Percentiles rank a stretch among this genome's conserved stretches.
These are phyloP conservation scores for Oplegnathus fasciatus DNA, from an alignment of 2,113 vertebrate species.

Conservation along the genomic window DNA sequence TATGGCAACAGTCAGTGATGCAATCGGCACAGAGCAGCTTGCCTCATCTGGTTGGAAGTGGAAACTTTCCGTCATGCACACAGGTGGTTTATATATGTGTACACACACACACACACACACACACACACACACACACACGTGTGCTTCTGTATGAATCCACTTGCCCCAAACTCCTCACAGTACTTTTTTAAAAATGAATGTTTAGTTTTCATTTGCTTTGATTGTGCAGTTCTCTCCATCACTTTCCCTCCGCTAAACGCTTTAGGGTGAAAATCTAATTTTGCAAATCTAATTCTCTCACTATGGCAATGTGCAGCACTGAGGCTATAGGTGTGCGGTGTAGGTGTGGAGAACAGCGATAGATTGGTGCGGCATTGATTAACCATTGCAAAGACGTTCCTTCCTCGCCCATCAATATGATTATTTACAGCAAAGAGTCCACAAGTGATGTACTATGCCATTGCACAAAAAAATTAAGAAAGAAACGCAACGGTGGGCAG, in stretches of 20 bases:
- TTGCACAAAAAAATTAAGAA: not conserved
- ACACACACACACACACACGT: conserved; percentile 14
- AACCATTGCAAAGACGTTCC: conserved; percentile 44
- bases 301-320: conserved; percentile 1
- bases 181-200: not conserved
- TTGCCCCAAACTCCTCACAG: not conserved
- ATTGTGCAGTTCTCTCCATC: conserved; percentile 9
- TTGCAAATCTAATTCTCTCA: conserved; percentile 62
- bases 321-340: conserved; percentile 40
- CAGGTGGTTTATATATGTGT: conserved; percentile 53
- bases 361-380: conserved; percentile 54
- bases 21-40: conserved; percentile 60
- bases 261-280: conserved; percentile 47
- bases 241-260: not conserved
- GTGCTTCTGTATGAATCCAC: conserved; percentile 12
- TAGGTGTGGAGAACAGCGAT: conserved; percentile 15
- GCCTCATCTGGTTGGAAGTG: conserved; percentile 55
- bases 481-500: conserved; percentile 33
- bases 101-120: conserved; percentile 3
- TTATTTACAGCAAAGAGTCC: conserved; percentile 47
- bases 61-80: conserved; percentile 65
- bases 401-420: not conserved
- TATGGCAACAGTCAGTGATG: conserved; percentile 79
- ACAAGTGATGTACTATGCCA: conserved; percentile 19
- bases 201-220: conserved; percentile 20